Evolutionary conservation across 2,113 vertebrate species (phyloP).

Genomic region (Saguinus midas): DNA sequence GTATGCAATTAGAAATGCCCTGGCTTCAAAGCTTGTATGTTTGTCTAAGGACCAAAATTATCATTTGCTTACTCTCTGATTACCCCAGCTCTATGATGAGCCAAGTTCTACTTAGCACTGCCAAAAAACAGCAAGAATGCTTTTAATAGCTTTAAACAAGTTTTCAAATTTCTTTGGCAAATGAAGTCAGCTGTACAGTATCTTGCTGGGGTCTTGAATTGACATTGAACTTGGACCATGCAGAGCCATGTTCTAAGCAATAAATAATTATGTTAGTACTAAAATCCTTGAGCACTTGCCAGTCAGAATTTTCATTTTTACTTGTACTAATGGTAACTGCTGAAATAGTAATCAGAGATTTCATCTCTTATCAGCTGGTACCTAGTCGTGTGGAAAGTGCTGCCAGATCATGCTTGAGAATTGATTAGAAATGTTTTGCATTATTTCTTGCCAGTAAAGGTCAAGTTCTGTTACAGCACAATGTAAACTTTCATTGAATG

Average conservation of each 20-base stretch:
- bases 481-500: neutral
- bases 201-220: constrained; percentile 55
- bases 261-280: constrained; percentile 52
- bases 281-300: constrained; percentile 26
- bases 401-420: constrained; percentile 23
- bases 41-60: constrained; percentile 71
- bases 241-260: constrained; percentile 34
- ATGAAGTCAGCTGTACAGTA: constrained; percentile 35
- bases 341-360: constrained; percentile 43
- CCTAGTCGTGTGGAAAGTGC: neutral
- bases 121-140: constrained; percentile 60
- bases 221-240: constrained; percentile 25
- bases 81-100: constrained; percentile 58
- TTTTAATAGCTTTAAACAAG: constrained; percentile 65
- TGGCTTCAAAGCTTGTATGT: constrained; percentile 62
- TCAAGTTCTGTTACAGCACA: constrained; percentile 40
- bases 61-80: constrained; percentile 68
- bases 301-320: constrained; percentile 54
- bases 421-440: neutral
- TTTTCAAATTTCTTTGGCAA: constrained; percentile 67
- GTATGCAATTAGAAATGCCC: constrained; percentile 64
- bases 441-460: constrained; percentile 51
- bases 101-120: constrained; percentile 57
- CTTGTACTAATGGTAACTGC: constrained; percentile 40
- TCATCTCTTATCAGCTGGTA: constrained; percentile 35